Conservation (phyloP, 2,888 invertebrate species). For the Tridacna gigas region DNA sequence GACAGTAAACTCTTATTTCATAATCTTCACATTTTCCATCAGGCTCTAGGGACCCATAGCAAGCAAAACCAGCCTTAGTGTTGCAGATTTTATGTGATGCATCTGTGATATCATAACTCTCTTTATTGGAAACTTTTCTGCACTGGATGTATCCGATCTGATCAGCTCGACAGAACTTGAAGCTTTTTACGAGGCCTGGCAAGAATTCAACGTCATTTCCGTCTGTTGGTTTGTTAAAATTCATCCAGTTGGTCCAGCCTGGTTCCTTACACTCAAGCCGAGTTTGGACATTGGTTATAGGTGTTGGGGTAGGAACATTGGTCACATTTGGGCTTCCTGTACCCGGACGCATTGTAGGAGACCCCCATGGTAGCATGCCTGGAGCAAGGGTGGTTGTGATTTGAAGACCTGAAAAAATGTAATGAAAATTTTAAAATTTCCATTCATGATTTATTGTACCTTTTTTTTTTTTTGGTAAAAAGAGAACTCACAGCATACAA, state of each 20-base stretch:
- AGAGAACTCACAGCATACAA: not conserved
- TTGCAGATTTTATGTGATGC: conserved; percentile 86
- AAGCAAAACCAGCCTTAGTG: conserved; percentile 53
- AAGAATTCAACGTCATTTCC: conserved; percentile 70
- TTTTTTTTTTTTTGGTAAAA: not conserved
- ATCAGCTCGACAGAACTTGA: conserved; percentile 68
- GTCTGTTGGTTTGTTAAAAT: conserved; percentile 61
- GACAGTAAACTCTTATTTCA: conserved; percentile 81
- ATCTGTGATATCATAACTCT: conserved; percentile 86
- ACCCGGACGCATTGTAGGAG: conserved; percentile 49
- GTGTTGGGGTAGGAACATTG: conserved; percentile 1
- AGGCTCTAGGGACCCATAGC: conserved; percentile 58
- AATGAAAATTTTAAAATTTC: not conserved
- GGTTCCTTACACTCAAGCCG: conserved; percentile 56
- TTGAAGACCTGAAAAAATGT: conserved; percentile 48
- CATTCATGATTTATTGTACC: not conserved
- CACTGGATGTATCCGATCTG: conserved; percentile 47
- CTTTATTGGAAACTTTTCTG: conserved; percentile 66
- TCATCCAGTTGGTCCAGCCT: conserved; percentile 80
- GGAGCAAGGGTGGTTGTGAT: conserved; percentile 60
- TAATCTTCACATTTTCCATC: conserved; percentile 77
- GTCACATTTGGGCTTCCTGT: conserved; percentile 28
- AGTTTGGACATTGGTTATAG: conserved; percentile 3
- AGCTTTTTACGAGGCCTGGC: conserved; percentile 61
- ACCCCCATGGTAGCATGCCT: conserved; percentile 46